These are phyloP conservation scores for Pachyseris speciosa DNA, from an alignment of 64 coral and sea anemone genomes.

Conservation along the genomic window DNA sequence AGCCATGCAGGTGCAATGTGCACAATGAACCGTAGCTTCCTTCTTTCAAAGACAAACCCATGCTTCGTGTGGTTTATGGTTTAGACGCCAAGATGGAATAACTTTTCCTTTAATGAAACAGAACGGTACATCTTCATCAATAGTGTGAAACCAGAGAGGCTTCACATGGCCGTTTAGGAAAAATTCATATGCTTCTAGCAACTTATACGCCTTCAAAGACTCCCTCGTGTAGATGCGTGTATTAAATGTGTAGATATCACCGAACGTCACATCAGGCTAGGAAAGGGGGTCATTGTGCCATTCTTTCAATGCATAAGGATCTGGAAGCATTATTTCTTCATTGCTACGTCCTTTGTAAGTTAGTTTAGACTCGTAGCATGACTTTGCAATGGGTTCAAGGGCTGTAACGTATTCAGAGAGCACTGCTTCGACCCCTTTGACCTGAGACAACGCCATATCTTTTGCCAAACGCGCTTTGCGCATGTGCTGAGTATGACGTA, in stretches of 20 bases:
- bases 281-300: not conserved
- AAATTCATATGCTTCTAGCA: slow-evolving; percentile 50
- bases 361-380: not conserved
- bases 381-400: not conserved
- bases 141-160: slow-evolving; percentile 22
- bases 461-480: too few species aligned
- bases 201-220: too few species aligned
- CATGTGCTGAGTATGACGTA: too few species aligned
- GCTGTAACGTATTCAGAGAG: not conserved
- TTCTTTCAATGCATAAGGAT: not conserved
- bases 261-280: too few species aligned
- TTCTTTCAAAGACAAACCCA: slow-evolving; percentile 40
- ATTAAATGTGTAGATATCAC: too few species aligned
- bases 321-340: slow-evolving; percentile 6
- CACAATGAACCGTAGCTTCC: slow-evolving; percentile 17
- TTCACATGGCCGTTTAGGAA: slow-evolving; percentile 30
- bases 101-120: slow-evolving; percentile 46
- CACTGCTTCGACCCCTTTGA: too few species aligned
- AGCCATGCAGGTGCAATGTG: slow-evolving; percentile 47
- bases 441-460: too few species aligned
- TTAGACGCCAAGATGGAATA: slow-evolving; percentile 23
- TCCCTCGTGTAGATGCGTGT: too few species aligned
- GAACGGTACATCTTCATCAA: slow-evolving; percentile 21
- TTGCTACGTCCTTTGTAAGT: not conserved
- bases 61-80: slow-evolving; percentile 32